A percentile compares a stretch with the other conserved stretches of the same genome.
Conservation (phyloP, 2,797 vertebrate genomes). For the Rhinogobio ventralis region DNA sequence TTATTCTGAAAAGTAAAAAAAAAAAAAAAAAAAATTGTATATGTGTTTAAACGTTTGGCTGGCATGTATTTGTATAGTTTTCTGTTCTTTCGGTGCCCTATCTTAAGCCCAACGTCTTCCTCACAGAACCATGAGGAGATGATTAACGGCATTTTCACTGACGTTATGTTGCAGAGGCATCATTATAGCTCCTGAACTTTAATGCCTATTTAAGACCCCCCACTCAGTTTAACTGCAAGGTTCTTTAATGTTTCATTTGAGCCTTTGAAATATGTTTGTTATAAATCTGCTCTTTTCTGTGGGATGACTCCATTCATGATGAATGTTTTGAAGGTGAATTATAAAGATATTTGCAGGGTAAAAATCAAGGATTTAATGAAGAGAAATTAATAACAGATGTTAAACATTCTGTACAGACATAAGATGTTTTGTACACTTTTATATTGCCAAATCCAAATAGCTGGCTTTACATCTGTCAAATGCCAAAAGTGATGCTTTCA, state of each 20-base stretch:
- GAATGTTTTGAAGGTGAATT: conserved; percentile 5
- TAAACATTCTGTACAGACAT: not conserved
- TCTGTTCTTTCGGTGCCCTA: not conserved
- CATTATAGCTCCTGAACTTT: conserved; percentile 43
- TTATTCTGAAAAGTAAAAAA: not conserved
- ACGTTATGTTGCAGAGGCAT: conserved; percentile 8
- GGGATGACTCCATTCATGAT: not conserved
- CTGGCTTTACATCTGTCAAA: conserved; percentile 4
- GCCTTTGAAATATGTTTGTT: conserved; percentile 18
- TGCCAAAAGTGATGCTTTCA: not conserved
- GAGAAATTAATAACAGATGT: conserved; percentile 10
- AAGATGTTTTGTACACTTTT: not conserved
- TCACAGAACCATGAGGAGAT: not conserved
- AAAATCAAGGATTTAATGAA: not conserved
- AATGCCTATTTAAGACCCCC: conserved; percentile 36
- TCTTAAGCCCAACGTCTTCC: conserved; percentile 4
- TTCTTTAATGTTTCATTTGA: not conserved
- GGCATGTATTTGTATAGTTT: not conserved
- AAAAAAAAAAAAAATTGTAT: not conserved
- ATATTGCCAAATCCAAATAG: conserved; percentile 13
- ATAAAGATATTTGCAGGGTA: not conserved
- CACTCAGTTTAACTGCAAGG: not conserved
- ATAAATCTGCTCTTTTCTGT: not conserved
- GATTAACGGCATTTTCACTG: conserved; percentile 48
- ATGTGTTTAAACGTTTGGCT: not conserved